A percentile compares a stretch with the other conserved stretches of the same genome.
Conservation (phyloP, 2,888 invertebrate genomes). For the Clivina fossor region DNA sequence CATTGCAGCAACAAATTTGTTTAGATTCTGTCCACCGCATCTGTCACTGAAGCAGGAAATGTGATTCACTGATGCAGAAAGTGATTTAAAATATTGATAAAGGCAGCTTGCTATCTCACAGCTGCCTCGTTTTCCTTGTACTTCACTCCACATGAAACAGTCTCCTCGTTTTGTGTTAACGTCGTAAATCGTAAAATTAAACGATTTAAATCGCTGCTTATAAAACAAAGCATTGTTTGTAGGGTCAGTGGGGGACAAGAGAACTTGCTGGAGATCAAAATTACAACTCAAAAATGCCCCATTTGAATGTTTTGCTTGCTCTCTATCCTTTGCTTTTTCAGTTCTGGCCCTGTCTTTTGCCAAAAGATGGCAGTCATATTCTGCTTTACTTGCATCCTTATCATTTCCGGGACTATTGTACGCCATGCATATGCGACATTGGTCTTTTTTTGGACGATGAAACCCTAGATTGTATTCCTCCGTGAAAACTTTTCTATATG, state of each 20-base stretch:
- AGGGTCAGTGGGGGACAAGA: too few relatives aligned
- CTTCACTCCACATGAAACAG: constrained; percentile 42
- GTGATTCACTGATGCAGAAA: constrained; percentile 34
- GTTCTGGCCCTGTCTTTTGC: too few relatives aligned
- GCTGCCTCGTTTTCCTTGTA: constrained; percentile 38
- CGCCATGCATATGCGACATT: constrained; percentile 32
- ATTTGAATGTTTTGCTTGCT: too few relatives aligned
- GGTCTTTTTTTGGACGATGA: constrained; percentile 34
- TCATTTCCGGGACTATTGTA: too few relatives aligned
- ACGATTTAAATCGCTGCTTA: too few relatives aligned
- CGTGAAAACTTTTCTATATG: constrained; percentile 32
- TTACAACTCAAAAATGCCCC: too few relatives aligned
- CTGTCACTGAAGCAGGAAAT: constrained; percentile 42
- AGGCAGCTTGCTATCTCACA: constrained; percentile 39
- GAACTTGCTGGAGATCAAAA: too few relatives aligned
- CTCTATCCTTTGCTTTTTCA: too few relatives aligned
- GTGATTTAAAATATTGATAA: constrained; percentile 38
- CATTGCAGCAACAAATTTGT: constrained; percentile 41
- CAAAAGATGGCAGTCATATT: too few relatives aligned
- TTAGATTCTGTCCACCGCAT: constrained; percentile 44
- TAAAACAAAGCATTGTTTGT: too few relatives aligned
- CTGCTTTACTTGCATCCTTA: too few relatives aligned
- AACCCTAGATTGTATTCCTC: constrained; percentile 35
- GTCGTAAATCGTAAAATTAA: too few relatives aligned
- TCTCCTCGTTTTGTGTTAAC: constrained; percentile 35